Conservation (phyloP, 2,113 vertebrate genomes). For the Ophiodon elongatus region DNA sequence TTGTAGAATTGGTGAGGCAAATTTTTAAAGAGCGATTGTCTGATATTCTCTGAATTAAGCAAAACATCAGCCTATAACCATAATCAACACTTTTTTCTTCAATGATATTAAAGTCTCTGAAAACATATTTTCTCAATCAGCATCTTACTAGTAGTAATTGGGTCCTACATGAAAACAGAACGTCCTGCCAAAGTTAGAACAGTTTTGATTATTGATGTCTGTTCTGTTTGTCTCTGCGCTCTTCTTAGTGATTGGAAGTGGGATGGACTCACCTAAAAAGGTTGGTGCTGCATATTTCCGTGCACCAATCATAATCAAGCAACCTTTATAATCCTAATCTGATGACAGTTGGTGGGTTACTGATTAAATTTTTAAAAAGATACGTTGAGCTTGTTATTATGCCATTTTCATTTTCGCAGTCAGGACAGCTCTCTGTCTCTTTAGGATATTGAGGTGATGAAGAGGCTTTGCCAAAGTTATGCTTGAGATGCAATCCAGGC, state of each 20-base stretch:
- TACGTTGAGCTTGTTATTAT: not conserved
- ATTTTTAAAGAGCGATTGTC: not conserved
- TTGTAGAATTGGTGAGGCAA: not conserved
- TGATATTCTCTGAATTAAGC: constrained; percentile 9
- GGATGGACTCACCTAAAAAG: not conserved
- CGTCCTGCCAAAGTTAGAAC: not conserved
- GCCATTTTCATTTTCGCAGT: not conserved
- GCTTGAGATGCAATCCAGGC: not conserved
- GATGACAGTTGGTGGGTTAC: not conserved
- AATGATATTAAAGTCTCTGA: not conserved
- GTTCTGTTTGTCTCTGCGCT: not conserved
- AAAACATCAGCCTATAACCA: not conserved
- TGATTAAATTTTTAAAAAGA: not conserved
- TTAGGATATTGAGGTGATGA: not conserved
- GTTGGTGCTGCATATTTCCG: not conserved
- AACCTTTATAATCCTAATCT: not conserved
- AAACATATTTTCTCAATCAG: not conserved
- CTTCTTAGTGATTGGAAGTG: not conserved
- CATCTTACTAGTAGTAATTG: not conserved
- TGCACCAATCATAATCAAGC: not conserved
- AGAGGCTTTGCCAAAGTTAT: not conserved
- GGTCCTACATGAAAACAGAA: not conserved
- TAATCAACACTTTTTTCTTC: not conserved
- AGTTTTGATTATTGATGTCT: not conserved
- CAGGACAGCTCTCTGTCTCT: not conserved